Base-by-base conservation (phyloP, 2,888 invertebrate genomes). In the Orchestes rusci region DNA sequence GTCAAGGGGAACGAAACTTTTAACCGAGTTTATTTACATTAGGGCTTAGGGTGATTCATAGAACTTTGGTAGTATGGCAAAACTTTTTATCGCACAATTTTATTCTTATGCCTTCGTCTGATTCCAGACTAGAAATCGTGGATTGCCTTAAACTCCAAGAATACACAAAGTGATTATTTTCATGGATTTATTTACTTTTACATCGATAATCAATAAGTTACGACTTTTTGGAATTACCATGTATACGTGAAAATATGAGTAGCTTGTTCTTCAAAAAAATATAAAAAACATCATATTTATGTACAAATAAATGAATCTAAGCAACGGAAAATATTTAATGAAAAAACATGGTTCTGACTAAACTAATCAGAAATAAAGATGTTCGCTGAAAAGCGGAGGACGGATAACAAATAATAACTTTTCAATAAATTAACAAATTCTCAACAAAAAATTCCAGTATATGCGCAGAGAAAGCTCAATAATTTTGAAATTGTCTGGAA, bases 211-310 rank as follows among this genome's bases (percentile, higher is more conserved):
- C 39, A 45, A 44, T 44, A 51, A 45, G 51, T 51, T 51, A 51
- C 49, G 49, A 49, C 48, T 51, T 48, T 51, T 49, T 51, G 48
- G 51, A 49, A 49, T 49, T 51, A 51, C 48, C 48, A 49, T 49
- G 45, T 51, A 46, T 45, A 50, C 44, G 48, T 51, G 45, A 51
- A 43, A 49, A 48, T 45, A 46, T 45, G 45, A 48, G 42, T 45
- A 49, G 46, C 45, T 51, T 32, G 44, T 48, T 51, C 42, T 51
- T 39, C n/a, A n/a, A 48, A 48, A 51, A 48, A 48, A 48, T 51
- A 48, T 51, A 51, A 48, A 51, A 51, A 45, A 17, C 36, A 39
- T 33, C 45, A 42, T 48, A 45, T 48, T 44, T 50, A 50, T 50
- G 44, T 50, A 50, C 50, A 50, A 50, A 50, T 35, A 47, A 50